phyloP scores from a whole-genome alignment of 2,888 invertebrate species.

The Sclerodermus sp. region DNA sequence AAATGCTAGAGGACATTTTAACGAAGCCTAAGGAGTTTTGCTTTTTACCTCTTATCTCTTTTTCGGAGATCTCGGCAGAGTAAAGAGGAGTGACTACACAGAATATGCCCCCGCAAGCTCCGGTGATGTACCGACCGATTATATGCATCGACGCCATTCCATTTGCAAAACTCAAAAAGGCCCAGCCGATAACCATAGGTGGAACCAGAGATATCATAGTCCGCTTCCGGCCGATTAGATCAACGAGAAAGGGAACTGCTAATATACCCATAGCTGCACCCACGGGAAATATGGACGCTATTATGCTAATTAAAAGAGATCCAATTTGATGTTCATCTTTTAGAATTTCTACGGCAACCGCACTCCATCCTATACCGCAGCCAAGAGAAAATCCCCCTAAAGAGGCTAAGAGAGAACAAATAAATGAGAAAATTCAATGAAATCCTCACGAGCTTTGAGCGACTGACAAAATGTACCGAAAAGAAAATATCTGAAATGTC shows the following conservation, averaged over 20 bases:
- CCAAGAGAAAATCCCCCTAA: constrained; percentile 54
- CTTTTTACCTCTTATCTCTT: constrained; percentile 69
- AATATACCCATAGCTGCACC: constrained; percentile 62
- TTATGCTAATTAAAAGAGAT: constrained; percentile 57
- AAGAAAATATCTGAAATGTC: not conserved
- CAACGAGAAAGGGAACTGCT: constrained; percentile 61
- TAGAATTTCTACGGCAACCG: constrained; percentile 56
- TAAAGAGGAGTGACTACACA: constrained; percentile 81
- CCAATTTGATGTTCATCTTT: constrained; percentile 58
- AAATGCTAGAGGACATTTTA: no score
- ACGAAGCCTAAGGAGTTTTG: no score
- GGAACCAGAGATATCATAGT: constrained; percentile 66
- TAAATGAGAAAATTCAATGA: no score
- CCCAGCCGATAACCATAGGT: constrained; percentile 73
- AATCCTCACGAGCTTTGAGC: no score
- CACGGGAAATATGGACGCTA: constrained; percentile 66
- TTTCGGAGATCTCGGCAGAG: constrained; percentile 80
- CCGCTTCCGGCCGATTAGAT: constrained; percentile 69
- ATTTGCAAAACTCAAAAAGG: constrained; percentile 67
- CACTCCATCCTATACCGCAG: constrained; percentile 58
- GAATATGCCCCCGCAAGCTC: constrained; percentile 75
- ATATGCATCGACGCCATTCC: constrained; percentile 62
- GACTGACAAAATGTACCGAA: no score
- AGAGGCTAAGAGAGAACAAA: no score
- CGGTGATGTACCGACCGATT: constrained; percentile 68